Base-by-base conservation (phyloP, 2,113 vertebrate genomes). In the Ancistrus triradiatus region DNA sequence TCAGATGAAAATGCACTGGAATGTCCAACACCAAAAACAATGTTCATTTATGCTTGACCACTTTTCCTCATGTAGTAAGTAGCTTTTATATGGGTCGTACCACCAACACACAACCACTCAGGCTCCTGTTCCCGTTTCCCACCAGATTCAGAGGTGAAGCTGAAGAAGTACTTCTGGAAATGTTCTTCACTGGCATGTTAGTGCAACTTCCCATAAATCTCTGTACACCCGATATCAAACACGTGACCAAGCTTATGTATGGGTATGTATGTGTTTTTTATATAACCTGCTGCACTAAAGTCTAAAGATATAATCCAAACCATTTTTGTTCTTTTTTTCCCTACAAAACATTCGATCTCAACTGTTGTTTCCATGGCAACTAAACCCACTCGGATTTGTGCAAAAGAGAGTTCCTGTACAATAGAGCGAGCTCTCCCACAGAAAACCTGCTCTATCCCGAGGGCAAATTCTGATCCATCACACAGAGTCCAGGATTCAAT, bases 341-440 rank as follows among this genome's bases (percentile, higher is more conserved):
- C 53, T 49, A 66, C 53, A 57, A 42, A 66, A 58, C 53, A 66
- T 66, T 69, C 60, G 64, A 66, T 70, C 70, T 78, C 79, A 80
- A 77, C 81, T 78, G 79, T 81, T 81, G 87, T 89, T 89, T 85
- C 87, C 87, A 89, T 87, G 86, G 85, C 83, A 79, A 89, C 86
- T 73, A 68, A 59, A 80, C 84, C 81, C 85, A 78, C 78, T 83
- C 77, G 80, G 83, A 85, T 86, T 81, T 80, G 82, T 80, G 77
- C 78, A 84, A 81, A 85, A 81, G 83, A 87, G 81, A 74, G 76
- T 79, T 68, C 78, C 81, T 81, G 81, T 79, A 86, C 84, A 87
- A 86, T 80, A 74, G 77, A 80, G 70, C 74, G 72, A 76, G 75
- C 77, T 83, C 80, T 83, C 78, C 79, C 79, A 76, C 78, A 81